Evolutionary conservation across 2,888 invertebrate species (phyloP), one percentile per base, ranked within the genome.

Genomic region (Lithosia quadra): DNA sequence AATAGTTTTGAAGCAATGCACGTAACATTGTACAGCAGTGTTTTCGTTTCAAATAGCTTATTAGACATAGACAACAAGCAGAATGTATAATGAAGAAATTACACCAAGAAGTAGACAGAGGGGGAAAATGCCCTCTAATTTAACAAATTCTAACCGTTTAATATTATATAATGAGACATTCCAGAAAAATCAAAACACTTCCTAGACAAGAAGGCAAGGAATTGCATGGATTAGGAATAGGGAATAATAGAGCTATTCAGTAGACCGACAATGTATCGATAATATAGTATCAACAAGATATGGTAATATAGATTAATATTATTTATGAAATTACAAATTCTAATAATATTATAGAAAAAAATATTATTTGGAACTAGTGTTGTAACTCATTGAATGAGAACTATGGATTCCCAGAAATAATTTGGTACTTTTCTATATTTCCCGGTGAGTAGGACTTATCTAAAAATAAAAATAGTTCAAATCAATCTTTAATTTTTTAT

Each of bases 81-180:
- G 76, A 79, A 79, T 77, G 69, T 56, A 49, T 43, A 70, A 74
- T 67, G 56, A 62, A 67, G 34, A 74, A 68, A 72, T 69, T 70
- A 65, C 64, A 67, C 67, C n/a, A 68, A 65, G 24, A 21, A 43
- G 60, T 34, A 15, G 53, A 53, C 39, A 59, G 34, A 53, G 74
- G 63, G 67, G 58, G 61, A 43, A 68, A 36, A 24, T 10, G 39
- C 67, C 71, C 57, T 72, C 43, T 67, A 68, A 74, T 77, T 74
- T 39, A 36, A 49, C 22, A 24, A 34, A 63, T 75, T 61, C 59
- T 62, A 69, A 58, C 68, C 24, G 63, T n/a, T 15, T 8, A 43
- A 9, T 58, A 61, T 34, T 62, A 65, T 34, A 65, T 57, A 36
- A 15, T 49, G 28, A 9, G 18, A 21, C 10, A 60, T 36, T 64